Base-by-base conservation (phyloP, 2,888 invertebrate species). In the Caenorhabditis sp. region DNA sequence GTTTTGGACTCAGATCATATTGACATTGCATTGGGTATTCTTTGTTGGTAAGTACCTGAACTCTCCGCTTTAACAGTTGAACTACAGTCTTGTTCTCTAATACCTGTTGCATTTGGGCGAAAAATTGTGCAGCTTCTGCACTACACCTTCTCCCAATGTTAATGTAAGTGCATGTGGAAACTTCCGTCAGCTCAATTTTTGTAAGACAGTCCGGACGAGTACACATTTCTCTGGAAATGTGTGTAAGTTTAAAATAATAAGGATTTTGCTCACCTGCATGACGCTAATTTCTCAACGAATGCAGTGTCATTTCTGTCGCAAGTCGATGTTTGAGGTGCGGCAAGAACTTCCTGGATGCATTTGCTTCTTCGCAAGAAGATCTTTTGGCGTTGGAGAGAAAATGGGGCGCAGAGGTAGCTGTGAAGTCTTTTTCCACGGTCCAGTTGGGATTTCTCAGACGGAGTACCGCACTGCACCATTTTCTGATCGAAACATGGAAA, bases 11-110 rank as follows among this genome's bases (percentile, higher is more conserved):
- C 46, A 62, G 27, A 46, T 76, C 63, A 24, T 82, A 80, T 55
- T 68, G 66, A 56, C 82, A 82, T 70, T 82, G 82, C 35, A 82
- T 74, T 45, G 82, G 82, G 46, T 77, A 82, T 63, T 82, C 82
- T 37, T 70, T 68, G 62, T 77, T 79, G n/a, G 79, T 73, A 17
- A 82, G 59, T 7, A 80, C 80, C 82, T 82, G 13, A 32, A 55
- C n/a, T n/a, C n/a, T 41, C 6, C 22, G 26, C 8, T n/a, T n/a
- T n/a, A n/a, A n/a, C n/a, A n/a, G n/a, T n/a, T n/a, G n/a, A n/a
- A n/a, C n/a, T n/a, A n/a, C n/a, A n/a, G n/a, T 55, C 26, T 41
- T 11, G n/a, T 3, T 55, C 20, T 32, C 7, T 37, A 24, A 24
- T 39, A 82, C 83, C 72, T 80, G 77, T 53, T 83, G 83, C 66